These are phyloP conservation scores for Epistrophella euchroma DNA, from an alignment of 2,888 invertebrate genomes.

Conservation along the genomic window DNA sequence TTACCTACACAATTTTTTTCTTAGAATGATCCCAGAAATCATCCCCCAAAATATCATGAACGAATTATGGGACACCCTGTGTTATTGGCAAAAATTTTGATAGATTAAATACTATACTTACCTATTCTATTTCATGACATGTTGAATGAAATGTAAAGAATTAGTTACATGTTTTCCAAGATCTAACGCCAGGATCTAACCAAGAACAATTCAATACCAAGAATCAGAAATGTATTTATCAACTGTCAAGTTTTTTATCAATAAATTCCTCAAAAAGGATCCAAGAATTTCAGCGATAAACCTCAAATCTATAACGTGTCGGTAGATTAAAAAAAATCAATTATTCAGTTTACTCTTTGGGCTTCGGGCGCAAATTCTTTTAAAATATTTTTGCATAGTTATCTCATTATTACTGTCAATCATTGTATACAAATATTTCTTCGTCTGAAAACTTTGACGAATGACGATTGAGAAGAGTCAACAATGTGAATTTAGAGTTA, in stretches of 20 bases:
- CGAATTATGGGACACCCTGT: too few relatives aligned
- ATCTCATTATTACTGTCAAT: slow-evolving; percentile 26
- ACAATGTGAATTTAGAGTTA: slow-evolving; percentile 19
- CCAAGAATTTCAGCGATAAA: slow-evolving; percentile 1
- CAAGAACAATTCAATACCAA: not conserved
- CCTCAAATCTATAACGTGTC: not conserved
- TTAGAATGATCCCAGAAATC: too few relatives aligned
- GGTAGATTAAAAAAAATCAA: not conserved
- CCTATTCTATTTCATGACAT: too few relatives aligned
- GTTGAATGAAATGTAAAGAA: not conserved
- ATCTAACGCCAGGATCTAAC: not conserved
- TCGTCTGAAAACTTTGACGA: slow-evolving; percentile 8
- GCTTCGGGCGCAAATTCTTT: not conserved
- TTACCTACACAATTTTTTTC: too few relatives aligned
- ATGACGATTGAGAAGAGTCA: slow-evolving; percentile 8
- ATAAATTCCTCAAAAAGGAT: slow-evolving; percentile 4
- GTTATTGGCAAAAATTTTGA: too few relatives aligned
- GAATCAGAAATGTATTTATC: not conserved
- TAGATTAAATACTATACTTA: too few relatives aligned
- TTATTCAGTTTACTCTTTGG: not conserved
- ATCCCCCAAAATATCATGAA: too few relatives aligned
- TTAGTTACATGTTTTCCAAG: not conserved
- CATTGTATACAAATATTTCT: not conserved
- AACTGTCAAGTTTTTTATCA: slow-evolving; percentile 13
- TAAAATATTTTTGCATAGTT: slow-evolving; percentile 2